These are phyloP conservation scores for Pectinophora gossypiella DNA, from an alignment of 1,140 invertebrate genomes.

Conservation along the genomic window DNA sequence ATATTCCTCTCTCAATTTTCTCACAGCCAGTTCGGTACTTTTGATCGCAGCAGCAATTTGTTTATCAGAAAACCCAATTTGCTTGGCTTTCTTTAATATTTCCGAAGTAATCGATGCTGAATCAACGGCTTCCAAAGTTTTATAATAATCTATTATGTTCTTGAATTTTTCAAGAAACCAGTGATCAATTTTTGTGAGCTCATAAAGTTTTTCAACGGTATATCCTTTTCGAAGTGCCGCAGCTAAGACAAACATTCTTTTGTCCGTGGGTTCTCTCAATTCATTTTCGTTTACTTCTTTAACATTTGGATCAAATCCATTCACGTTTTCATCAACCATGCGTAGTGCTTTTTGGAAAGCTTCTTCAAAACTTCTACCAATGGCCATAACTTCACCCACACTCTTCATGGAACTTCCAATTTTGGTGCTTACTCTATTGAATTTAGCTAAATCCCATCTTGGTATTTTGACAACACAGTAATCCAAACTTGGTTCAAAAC, in stretches of 20 bases:
- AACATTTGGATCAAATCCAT: conserved; percentile 95
- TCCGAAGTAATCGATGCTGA: conserved; percentile 77
- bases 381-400: conserved; percentile 99
- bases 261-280: conserved; percentile 95
- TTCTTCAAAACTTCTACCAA: conserved; percentile 98
- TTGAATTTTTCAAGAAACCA: conserved; percentile 98
- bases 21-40: conserved; percentile 88
- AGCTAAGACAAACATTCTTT: conserved; percentile 96
- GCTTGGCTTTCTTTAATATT: conserved; percentile 89
- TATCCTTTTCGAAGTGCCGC: conserved; percentile 91
- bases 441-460: conserved; percentile 98
- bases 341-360: conserved; percentile 99
- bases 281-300: conserved; percentile 90
- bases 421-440: conserved; percentile 95
- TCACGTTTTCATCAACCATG: conserved; percentile 97
- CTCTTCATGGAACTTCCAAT: conserved; percentile 99
- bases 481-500: conserved; percentile 99
- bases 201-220: conserved; percentile 88
- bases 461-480: conserved; percentile 99
- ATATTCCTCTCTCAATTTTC: conserved; percentile 83
- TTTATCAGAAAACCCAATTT: conserved; percentile 97
- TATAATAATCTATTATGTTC: conserved; percentile 89
- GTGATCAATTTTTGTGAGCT: conserved; percentile 96
- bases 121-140: conserved; percentile 78
- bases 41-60: conserved; percentile 94